Percentiles rank a stretch among this genome's conserved stretches.
These are phyloP conservation scores for Pristionchus mayeri DNA, from an alignment of 2,888 invertebrate genomes.

Conservation along the genomic window DNA sequence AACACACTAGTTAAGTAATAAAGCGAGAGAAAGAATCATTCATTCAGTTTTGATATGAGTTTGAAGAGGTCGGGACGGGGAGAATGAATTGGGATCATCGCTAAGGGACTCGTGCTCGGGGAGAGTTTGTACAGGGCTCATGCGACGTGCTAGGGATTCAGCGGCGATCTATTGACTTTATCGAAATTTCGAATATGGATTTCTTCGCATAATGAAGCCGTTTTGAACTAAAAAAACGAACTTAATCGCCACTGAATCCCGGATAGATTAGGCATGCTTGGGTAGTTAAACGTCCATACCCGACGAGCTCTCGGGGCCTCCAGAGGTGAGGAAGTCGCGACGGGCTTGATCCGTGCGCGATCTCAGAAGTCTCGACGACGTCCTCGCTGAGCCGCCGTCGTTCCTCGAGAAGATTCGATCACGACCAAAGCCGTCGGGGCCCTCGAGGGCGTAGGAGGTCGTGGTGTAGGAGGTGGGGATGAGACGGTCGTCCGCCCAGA, in stretches of 20 bases:
- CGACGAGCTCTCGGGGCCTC: conserved; percentile 53
- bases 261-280: background rate
- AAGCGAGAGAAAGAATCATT: conserved; percentile 36
- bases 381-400: conserved; percentile 60
- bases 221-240: too few species aligned
- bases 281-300: conserved; percentile 61
- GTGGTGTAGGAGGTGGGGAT: conserved; percentile 56
- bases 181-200: too few species aligned
- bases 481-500: conserved; percentile 68
- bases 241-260: too few species aligned
- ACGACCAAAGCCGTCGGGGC: conserved; percentile 55
- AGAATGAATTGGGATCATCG: background rate
- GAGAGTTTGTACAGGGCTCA: conserved; percentile 10
- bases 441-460: conserved; percentile 46
- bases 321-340: conserved; percentile 70
- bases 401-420: conserved; percentile 62
- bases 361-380: conserved; percentile 58
- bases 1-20: conserved; percentile 28
- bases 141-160: too few species aligned
- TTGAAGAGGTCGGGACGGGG: background rate
- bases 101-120: background rate
- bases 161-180: too few species aligned
- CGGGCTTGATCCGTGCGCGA: conserved; percentile 71
- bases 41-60: conserved; percentile 32
- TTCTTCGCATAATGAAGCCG: too few species aligned